Evolutionary conservation across 2,888 invertebrate genomes (phyloP).

Genomic region (Pachymerium ferrugineum): DNA sequence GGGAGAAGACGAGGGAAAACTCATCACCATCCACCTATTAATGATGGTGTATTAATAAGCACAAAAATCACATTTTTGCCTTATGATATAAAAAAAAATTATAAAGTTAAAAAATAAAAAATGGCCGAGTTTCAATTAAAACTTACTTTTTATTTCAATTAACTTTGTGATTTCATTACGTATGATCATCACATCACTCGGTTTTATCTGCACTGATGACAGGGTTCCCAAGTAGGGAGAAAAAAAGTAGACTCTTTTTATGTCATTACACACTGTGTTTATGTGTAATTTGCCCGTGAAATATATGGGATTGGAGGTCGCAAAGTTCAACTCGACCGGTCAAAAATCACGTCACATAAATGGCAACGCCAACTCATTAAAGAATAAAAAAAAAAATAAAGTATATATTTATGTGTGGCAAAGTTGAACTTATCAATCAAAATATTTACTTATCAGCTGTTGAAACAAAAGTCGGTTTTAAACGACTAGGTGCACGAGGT

Average conservation of each 20-base stretch:
- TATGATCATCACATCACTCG: neutral
- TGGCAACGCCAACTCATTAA: no score
- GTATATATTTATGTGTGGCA: constrained; percentile 1
- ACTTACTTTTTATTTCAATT: no score
- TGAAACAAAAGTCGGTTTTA: neutral
- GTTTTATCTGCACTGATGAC: neutral
- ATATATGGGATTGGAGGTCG: neutral
- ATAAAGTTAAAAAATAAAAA: neutral
- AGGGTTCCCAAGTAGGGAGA: neutral
- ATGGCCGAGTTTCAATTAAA: neutral
- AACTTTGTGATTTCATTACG: neutral
- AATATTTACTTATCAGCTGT: constrained; percentile 24
- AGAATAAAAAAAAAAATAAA: neutral
- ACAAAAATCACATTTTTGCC: no score
- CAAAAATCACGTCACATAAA: constrained; percentile 7
- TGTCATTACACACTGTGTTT: constrained; percentile 21
- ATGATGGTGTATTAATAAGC: no score
- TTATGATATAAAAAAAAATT: no score
- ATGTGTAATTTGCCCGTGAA: constrained; percentile 20
- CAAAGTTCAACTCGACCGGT: neutral
- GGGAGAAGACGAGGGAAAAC: neutral
- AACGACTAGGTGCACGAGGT: neutral
- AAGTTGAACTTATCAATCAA: constrained; percentile 23
- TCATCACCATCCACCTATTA: no score
- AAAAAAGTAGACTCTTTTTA: neutral